phyloP scores from a whole-genome alignment of 2,113 vertebrate genomes.

The Oncorhynchus gorbuscha region DNA sequence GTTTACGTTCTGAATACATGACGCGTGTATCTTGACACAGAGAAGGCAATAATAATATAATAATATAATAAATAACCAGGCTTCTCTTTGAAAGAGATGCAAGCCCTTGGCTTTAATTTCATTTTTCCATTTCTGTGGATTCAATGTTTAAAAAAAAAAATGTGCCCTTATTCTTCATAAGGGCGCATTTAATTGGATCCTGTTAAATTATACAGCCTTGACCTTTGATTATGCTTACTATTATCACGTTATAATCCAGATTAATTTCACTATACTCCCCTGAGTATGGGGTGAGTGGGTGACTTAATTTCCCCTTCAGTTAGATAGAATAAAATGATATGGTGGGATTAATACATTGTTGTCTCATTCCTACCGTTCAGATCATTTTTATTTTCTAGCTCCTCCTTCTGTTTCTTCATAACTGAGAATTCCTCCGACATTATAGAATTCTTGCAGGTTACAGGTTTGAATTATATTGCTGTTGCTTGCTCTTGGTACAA shows the following conservation, averaged over 20 bases:
- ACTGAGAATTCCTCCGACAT: not conserved
- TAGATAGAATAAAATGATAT: not conserved
- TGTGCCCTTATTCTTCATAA: not conserved
- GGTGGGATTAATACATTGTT: not conserved
- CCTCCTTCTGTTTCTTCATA: not conserved
- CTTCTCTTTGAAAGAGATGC: too few species aligned
- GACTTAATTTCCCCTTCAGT: not conserved
- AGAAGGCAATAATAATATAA: too few species aligned
- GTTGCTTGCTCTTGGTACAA: conserved; percentile 9
- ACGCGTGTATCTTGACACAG: not conserved
- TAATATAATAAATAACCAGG: too few species aligned
- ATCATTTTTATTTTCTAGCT: not conserved
- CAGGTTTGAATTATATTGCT: conserved; percentile 18
- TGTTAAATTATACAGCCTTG: not conserved
- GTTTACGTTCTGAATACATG: not conserved
- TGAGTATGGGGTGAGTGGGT: not conserved
- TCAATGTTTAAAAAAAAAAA: too few species aligned
- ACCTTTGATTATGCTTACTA: not conserved
- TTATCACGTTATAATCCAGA: conserved; percentile 5
- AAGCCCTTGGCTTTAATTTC: not conserved
- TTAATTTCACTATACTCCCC: not conserved
- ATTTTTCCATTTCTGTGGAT: not conserved
- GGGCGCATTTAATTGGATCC: not conserved
- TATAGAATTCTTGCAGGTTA: not conserved
- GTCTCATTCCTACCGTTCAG: not conserved